Base-by-base conservation (phyloP, 2,797 vertebrate species). In the Telmatherina bonti region DNA sequence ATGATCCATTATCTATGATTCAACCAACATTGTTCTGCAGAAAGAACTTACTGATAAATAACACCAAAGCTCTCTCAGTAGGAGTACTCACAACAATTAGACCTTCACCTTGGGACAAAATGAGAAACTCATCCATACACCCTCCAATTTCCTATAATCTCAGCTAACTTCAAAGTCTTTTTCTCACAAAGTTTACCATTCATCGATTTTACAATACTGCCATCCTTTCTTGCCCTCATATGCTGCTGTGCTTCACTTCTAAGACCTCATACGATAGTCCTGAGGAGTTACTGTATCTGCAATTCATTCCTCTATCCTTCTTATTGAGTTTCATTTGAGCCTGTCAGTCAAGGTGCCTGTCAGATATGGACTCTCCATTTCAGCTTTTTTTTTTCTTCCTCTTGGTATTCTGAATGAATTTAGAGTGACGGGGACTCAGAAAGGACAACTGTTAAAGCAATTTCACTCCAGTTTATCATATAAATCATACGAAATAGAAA, bases 301-400 rank as follows among this genome's bases (percentile, higher is more conserved):
- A 88, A 87, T 90, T 85, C 85, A 82, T 86, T 86, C 79, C 79
- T 84, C 83, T 45, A 68, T 90, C 81, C 78, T 55, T 77, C 88
- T 91, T 91, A 89, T 78, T 90, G 87, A 49, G 75, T 91, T 94
- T 93, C 90, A 95, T 93, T 93, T 91, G 80, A 85, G 82, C 59
- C 88, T 88, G 91, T 91, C 93, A 93, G 84, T 94, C 90, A 93
- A 87, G 79, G 77, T 80, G 75, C 76, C 88, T 76, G 88, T 87
- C 91, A 91, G 82, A 90, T 92, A 90, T 72, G 55, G 74, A 87
- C 81, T 88, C 85, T 64, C 70, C 82, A 85, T 88, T 93, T 92
- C 85, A 87, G 70, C 30, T 64, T 70, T 74, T 85, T 87, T 52
- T 84, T 78, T 74, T 41, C 63, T 61, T 67, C 70, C 62, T 71